Evolutionary conservation across 2,888 invertebrate species (phyloP).

Genomic region (Hirtodrosophila duncani): DNA sequence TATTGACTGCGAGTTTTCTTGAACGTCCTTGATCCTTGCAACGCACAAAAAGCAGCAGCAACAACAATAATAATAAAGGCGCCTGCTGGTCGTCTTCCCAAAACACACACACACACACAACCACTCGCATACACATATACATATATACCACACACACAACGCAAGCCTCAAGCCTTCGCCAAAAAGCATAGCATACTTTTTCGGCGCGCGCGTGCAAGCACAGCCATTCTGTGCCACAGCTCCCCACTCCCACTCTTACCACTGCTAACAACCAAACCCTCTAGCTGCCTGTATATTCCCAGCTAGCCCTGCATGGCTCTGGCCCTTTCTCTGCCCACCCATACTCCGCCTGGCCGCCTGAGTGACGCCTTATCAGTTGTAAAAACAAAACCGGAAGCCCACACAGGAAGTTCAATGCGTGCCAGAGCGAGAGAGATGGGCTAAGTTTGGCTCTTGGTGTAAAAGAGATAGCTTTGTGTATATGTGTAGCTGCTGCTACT

Average conservation of each 20-base stretch:
- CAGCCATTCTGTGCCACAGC: no score
- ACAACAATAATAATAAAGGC: constrained; percentile 33
- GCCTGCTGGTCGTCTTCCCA: constrained; percentile 67
- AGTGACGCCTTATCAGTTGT: constrained; percentile 67
- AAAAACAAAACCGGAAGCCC: constrained; percentile 74
- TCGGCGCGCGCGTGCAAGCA: constrained; percentile 23
- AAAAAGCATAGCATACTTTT: constrained; percentile 59
- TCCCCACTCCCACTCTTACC: no score
- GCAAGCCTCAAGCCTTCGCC: constrained; percentile 9
- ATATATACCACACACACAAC: not conserved
- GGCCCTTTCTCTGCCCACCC: no score
- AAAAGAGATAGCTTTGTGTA: no score
- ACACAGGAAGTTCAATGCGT: constrained; percentile 65
- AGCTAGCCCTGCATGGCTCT: no score
- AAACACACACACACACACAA: constrained; percentile 36
- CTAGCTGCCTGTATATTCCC: no score
- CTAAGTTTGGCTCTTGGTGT: no score
- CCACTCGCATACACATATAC: not conserved
- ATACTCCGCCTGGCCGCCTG: constrained; percentile 36
- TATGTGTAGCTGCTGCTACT: no score
- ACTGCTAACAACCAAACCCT: no score
- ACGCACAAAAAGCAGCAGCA: constrained; percentile 54
- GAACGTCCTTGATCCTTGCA: constrained; percentile 79
- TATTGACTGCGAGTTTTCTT: constrained; percentile 59
- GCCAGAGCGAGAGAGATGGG: constrained; percentile 14